Percentiles rank a stretch among this genome's conserved stretches.
Evolutionary conservation across 2,113 vertebrate genomes (phyloP).

Genomic region (Rattus rattus): DNA sequence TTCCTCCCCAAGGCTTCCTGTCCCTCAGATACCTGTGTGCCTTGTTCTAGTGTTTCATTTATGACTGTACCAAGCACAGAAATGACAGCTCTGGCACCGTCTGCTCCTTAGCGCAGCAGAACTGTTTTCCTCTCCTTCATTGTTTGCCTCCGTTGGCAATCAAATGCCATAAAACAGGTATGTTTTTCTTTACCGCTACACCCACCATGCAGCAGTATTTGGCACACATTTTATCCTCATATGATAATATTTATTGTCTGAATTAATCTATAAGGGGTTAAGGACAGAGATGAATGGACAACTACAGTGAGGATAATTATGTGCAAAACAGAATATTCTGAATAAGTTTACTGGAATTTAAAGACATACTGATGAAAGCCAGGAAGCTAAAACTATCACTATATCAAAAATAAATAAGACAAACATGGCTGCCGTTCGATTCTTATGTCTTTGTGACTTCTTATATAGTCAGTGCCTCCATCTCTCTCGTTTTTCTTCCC

Average conservation of each 20-base stretch:
- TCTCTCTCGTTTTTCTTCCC: neutral
- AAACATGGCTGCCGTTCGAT: neutral
- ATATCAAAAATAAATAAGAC: neutral
- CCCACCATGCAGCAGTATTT: neutral
- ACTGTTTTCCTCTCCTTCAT: neutral
- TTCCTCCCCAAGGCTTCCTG: neutral
- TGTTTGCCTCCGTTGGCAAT: neutral
- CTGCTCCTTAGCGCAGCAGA: neutral
- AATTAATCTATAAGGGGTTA: slow-evolving; percentile 37
- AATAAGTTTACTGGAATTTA: slow-evolving; percentile 4
- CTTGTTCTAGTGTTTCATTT: neutral
- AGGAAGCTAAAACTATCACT: neutral
- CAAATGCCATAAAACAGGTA: neutral
- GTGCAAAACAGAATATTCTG: neutral
- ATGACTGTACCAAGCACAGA: neutral
- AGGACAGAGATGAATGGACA: neutral
- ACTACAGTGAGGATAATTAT: neutral
- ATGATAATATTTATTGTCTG: slow-evolving; percentile 3
- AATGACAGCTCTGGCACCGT: neutral
- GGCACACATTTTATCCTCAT: neutral
- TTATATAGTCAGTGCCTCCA: neutral
- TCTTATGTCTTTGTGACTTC: neutral
- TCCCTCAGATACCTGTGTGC: neutral
- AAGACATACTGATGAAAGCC: neutral
- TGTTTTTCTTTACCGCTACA: neutral